phyloP scores from a whole-genome alignment of 2,797 vertebrate genomes.

The Sparus aurata region DNA sequence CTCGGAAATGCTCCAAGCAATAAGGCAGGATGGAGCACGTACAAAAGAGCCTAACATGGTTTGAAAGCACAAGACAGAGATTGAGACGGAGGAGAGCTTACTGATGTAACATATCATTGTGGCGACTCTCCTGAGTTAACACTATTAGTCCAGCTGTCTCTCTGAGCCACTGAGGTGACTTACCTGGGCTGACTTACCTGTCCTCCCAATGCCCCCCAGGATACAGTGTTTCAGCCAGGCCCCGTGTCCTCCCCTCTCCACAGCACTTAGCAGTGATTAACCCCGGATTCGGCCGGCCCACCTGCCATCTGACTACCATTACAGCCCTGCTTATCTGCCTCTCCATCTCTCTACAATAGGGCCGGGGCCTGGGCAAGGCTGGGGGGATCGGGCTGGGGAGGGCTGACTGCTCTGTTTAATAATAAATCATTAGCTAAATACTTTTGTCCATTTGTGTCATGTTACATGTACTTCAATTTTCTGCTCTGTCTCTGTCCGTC shows the following conservation, averaged over 20 bases:
- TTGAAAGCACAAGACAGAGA: slow-evolving; percentile 66
- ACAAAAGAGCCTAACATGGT: slow-evolving; percentile 79
- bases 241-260: slow-evolving; percentile 80
- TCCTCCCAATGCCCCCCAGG: slow-evolving; percentile 77
- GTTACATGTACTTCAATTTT: slow-evolving; percentile 89
- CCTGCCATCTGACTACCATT: slow-evolving; percentile 90
- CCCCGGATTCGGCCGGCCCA: slow-evolving; percentile 84
- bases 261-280: slow-evolving; percentile 91
- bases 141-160: slow-evolving; percentile 79
- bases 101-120: slow-evolving; percentile 73
- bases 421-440: slow-evolving; percentile 92
- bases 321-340: slow-evolving; percentile 85
- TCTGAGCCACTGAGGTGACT: slow-evolving; percentile 62
- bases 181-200: slow-evolving; percentile 82
- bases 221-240: slow-evolving; percentile 83
- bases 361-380: slow-evolving; percentile 75
- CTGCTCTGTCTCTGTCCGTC: slow-evolving; percentile 79
- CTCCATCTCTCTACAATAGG: slow-evolving; percentile 86
- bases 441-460: slow-evolving; percentile 90
- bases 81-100: slow-evolving; percentile 60
- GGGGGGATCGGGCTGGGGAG: slow-evolving; percentile 73
- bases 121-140: slow-evolving; percentile 74
- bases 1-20: slow-evolving; percentile 80
- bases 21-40: slow-evolving; percentile 69
- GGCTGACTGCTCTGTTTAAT: slow-evolving; percentile 85